Base-by-base conservation (phyloP, 1,140 invertebrate genomes). In the Apis laboriosa region DNA sequence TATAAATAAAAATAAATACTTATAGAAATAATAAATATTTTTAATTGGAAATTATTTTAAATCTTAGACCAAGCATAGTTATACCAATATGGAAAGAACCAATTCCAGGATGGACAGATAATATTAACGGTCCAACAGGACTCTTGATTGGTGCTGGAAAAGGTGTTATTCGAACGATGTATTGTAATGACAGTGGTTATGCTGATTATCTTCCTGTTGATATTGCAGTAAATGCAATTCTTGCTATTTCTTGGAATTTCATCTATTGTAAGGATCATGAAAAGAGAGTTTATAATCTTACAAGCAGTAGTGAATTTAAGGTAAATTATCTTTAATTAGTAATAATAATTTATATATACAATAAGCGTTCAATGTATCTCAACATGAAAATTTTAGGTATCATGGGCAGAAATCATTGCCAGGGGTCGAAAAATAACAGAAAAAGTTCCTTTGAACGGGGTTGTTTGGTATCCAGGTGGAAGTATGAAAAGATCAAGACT, bases 41-140 rank as follows among this genome's bases (percentile, higher is more conserved):
- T 51, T 55, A 34, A 64, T 55, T 2, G 13, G 55, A 51, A 43
- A 70, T 53, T 55, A 58, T 56, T 63, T 81, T 64, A 13, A 13
- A 55, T 85, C 34, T 15, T 60, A 94, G 93, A 73, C 93, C 93
- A 9, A 94, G 93, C 51, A 91, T 94, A 96, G 95, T 97, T 8
- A 97, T 97, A 88, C 97, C 97, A n/a, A 95, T 97, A 43, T 97
- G 96, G 96, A 96, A 96, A 86, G 97, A 97, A 84, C 97, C 97
- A 1, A 84, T 97, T 9, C 96, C 96, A 0, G 98, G 98, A 51
- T 99, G 98, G 98, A 98, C 98, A 4, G 98, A 99, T 90, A 99
- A 98, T 91, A 96, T 98, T 79, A 98, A 98, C 91, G 98, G 98
- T 43, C 97, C 98, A 0, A 97, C 97, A 53, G 98, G 97, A 19